These are phyloP conservation scores for Calidris pygmaea DNA, from an alignment of 2,113 vertebrate genomes.

Conservation along the genomic window DNA sequence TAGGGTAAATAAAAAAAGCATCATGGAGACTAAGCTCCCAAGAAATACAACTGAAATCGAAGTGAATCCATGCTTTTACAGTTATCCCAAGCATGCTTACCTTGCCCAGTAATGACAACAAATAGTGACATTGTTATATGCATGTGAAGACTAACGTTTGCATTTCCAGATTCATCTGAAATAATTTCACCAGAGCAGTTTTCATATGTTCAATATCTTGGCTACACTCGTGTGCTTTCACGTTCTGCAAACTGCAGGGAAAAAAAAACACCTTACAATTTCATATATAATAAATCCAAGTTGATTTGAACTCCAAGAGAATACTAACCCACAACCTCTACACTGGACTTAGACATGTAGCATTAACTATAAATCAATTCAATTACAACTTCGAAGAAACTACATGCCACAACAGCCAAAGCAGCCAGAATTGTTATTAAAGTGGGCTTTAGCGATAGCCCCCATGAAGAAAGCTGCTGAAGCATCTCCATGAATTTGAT, in stretches of 20 bases:
- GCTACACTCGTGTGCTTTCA: background rate
- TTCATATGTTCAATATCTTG: background rate
- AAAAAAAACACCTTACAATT: background rate
- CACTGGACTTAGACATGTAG: background rate
- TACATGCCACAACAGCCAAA: background rate
- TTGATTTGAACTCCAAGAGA: background rate
- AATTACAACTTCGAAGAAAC: background rate
- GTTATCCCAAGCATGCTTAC: background rate
- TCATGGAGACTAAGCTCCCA: background rate
- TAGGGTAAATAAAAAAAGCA: background rate
- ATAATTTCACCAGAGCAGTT: background rate
- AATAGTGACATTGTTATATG: too few species aligned
- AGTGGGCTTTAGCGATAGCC: accelerated
- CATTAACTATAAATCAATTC: background rate
- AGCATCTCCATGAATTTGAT: background rate
- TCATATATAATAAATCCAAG: background rate
- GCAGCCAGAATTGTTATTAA: background rate
- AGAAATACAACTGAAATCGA: background rate
- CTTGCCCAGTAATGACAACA: background rate
- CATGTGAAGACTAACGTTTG: background rate
- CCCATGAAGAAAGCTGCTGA: background rate
- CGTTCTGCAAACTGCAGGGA: background rate
- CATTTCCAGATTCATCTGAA: background rate
- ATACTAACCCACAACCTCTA: background rate
- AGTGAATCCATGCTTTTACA: background rate